phyloP scores from a whole-genome alignment of 1,140 invertebrate genomes.

The Drosophila subpulchrella region DNA sequence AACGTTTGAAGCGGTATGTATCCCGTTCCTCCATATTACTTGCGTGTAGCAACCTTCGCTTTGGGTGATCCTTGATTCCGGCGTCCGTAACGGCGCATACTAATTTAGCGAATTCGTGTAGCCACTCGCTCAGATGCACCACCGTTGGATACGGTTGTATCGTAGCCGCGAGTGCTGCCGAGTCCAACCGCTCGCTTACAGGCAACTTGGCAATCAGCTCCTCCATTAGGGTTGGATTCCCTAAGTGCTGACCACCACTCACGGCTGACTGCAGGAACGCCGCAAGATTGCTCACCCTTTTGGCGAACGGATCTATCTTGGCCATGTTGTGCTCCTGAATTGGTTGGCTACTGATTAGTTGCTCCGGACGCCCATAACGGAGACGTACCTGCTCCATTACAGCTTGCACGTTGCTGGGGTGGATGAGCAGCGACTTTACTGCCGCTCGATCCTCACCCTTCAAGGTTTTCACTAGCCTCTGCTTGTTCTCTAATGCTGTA shows the following conservation, averaged over 20 bases:
- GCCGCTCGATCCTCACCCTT: background rate
- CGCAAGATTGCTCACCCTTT: slow-evolving; percentile 9
- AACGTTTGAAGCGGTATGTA: background rate
- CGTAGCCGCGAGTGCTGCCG: slow-evolving; percentile 1
- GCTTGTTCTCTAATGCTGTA: no score
- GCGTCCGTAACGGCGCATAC: background rate
- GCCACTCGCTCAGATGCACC: slow-evolving; percentile 1
- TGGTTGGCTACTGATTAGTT: slow-evolving; percentile 12
- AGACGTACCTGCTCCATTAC: no score
- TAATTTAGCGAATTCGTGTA: slow-evolving; percentile 1
- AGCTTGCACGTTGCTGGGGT: background rate
- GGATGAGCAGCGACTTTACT: slow-evolving; percentile 14
- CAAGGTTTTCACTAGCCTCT: slow-evolving; percentile 8
- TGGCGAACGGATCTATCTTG: slow-evolving; percentile 4
- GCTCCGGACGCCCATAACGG: background rate
- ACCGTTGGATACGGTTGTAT: slow-evolving; percentile 3
- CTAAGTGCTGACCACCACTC: background rate
- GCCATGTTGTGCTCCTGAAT: slow-evolving; percentile 5
- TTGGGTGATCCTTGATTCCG: background rate
- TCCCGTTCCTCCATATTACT: background rate
- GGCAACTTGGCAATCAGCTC: slow-evolving; percentile 5
- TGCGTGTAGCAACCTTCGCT: background rate
- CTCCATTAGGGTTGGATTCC: slow-evolving; percentile 4
- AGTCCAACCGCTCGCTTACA: slow-evolving; percentile 3
- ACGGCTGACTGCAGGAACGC: background rate